These are phyloP conservation scores for Chaetodon auriga DNA, from an alignment of 2,113 vertebrate genomes.

Conservation along the genomic window DNA sequence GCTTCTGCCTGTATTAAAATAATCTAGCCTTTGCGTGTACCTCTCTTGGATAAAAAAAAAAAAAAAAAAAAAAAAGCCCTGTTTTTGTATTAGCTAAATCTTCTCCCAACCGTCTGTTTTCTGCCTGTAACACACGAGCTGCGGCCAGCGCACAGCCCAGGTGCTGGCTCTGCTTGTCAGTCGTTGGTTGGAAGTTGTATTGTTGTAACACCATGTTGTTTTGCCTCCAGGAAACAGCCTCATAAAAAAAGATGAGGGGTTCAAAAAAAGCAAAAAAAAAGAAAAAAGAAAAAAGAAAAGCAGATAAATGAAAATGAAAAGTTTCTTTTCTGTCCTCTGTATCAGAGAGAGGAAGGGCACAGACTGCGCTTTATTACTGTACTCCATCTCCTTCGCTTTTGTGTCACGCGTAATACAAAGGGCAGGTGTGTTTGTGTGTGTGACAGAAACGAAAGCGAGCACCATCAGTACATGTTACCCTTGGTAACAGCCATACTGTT, in stretches of 20 bases:
- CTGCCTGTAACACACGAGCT: slow-evolving; percentile 24
- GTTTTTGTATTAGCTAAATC: slow-evolving; percentile 65
- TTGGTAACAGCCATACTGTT: slow-evolving; percentile 18
- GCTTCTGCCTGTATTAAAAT: slow-evolving; percentile 39
- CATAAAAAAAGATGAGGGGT: slow-evolving; percentile 59
- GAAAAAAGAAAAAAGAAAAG: slow-evolving; percentile 27
- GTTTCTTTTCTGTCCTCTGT: slow-evolving; percentile 48
- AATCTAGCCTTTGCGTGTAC: slow-evolving; percentile 47
- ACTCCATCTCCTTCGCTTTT: slow-evolving; percentile 59
- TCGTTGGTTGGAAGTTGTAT: slow-evolving; percentile 51
- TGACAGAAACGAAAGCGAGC: slow-evolving; percentile 22
- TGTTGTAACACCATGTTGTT: slow-evolving; percentile 47
- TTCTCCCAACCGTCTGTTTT: slow-evolving; percentile 65
- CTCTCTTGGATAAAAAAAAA: slow-evolving; percentile 20
- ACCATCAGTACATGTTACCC: slow-evolving; percentile 21
- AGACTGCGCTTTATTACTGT: slow-evolving; percentile 63
- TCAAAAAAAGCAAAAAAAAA: slow-evolving; percentile 27
- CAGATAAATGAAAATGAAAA: slow-evolving; percentile 64
- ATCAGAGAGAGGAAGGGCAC: slow-evolving; percentile 47
- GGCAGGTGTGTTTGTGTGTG: slow-evolving; percentile 38
- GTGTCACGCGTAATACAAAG: slow-evolving; percentile 55
- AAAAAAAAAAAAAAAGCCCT: slow-evolving; percentile 49
- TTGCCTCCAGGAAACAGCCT: slow-evolving; percentile 59
- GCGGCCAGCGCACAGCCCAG: slow-evolving; percentile 38
- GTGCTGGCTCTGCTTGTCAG: slow-evolving; percentile 40